Evolutionary conservation across 2,888 invertebrate genomes (phyloP), one percentile per base, ranked within the genome.

Genomic region (Alcis repandata): DNA sequence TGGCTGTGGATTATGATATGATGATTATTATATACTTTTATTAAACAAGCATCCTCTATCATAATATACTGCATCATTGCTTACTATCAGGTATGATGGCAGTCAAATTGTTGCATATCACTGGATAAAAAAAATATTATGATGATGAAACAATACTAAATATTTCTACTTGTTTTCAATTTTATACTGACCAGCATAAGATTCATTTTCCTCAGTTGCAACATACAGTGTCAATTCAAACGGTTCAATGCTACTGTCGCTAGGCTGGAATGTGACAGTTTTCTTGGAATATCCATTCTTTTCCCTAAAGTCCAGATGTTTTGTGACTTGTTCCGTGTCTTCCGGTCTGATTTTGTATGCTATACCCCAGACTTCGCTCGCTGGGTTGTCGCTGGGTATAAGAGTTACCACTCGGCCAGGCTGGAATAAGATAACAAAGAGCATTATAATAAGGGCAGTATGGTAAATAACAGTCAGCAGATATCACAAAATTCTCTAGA

Each of bases 351-450:
- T 98, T 89, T 97, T 96, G 86, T 98, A 99, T 0, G 98, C 98
- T 13, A 98, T 94, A 2, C 99, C 99, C 96, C 98, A 99, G 0
- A 99, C 98, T 78, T 92, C 90, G 63, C 95, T 95, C 86, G 87
- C 80, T 17, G 81, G 73, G 77, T 96, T 92, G 1, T 91, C 78
- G 2, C 95, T 95, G 27, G 95, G 94, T 68, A 98, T 85, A 51
- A 98, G 89, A 0, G 98, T 98, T 0, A 98, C 98, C 20, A 98
- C 98, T 79, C 98, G 92, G 4, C 98, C 98, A 40, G 98, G 98
- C 96, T 97, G 82, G 15, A 88, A 84, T n/a, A n/a, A n/a, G n/a
- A n/a, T n/a, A n/a, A n/a, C n/a, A n/a, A n/a, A n/a, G n/a, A n/a
- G n/a, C n/a, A n/a, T n/a, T n/a, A n/a, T n/a, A n/a, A n/a, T n/a